Conservation (phyloP, 1,140 invertebrate genomes). For the Myzus persicae region DNA sequence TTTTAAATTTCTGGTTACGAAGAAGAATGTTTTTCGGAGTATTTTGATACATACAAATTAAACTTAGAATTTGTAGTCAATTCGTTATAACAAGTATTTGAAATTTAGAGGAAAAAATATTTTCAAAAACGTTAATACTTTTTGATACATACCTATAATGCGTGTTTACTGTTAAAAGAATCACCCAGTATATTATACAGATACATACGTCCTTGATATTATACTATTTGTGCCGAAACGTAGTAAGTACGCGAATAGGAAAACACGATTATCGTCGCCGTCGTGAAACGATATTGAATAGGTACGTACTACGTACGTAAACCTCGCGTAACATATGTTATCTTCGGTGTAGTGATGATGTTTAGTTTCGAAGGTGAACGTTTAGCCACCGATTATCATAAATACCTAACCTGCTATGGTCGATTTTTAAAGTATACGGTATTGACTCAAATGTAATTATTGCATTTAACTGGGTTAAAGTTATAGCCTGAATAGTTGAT, state of each 20-base stretch:
- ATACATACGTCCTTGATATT: background rate
- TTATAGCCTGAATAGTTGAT: background rate
- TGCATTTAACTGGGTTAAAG: background rate
- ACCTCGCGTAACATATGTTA: background rate
- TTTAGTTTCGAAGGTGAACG: background rate
- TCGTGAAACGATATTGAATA: slow-evolving; percentile 16
- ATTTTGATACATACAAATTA: background rate
- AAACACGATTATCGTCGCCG: background rate
- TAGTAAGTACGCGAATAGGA: background rate
- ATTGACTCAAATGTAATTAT: background rate
- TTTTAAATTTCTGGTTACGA: background rate
- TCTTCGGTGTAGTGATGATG: background rate
- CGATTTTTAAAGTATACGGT: background rate
- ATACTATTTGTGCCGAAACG: background rate
- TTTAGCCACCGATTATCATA: background rate
- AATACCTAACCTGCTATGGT: background rate
- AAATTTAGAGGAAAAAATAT: background rate
- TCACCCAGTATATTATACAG: background rate
- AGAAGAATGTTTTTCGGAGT: background rate
- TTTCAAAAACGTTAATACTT: background rate
- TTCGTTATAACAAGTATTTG: background rate
- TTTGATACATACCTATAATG: background rate
- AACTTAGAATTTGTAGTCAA: background rate
- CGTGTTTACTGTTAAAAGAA: background rate
- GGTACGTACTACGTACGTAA: background rate